A percentile compares a stretch with the other conserved stretches of the same genome.
These are phyloP conservation scores for Lampris incognitus DNA, from an alignment of 2,113 vertebrate species.

Conservation along the genomic window DNA sequence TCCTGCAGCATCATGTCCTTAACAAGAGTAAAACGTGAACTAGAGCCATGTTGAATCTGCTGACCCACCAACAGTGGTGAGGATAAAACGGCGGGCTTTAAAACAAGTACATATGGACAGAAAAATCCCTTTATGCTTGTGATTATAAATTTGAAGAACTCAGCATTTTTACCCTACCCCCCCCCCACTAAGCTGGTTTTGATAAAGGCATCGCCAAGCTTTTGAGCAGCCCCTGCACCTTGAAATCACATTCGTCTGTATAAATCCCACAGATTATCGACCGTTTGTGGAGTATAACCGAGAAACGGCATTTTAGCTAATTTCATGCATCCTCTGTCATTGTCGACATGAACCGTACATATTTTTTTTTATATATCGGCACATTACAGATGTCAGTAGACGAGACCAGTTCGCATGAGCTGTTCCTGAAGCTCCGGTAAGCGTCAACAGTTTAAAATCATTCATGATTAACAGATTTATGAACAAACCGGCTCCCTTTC, in stretches of 20 bases:
- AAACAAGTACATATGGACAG: constrained; percentile 7
- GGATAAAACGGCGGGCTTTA: constrained; percentile 14
- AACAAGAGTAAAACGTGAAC: constrained; percentile 7
- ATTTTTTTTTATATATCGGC: neutral
- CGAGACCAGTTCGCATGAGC: neutral
- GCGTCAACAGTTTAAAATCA: neutral
- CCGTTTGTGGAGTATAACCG: neutral
- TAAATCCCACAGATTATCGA: constrained; percentile 34
- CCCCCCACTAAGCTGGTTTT: constrained; percentile 39
- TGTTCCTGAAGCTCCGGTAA: neutral
- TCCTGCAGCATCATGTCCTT: constrained; percentile 32
- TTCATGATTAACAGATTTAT: neutral
- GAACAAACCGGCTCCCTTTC: constrained; percentile 2
- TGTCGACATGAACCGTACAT: neutral
- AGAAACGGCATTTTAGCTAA: neutral
- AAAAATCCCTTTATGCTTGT: constrained; percentile 12
- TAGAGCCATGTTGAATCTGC: neutral
- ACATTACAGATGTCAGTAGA: too few species aligned
- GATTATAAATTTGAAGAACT: neutral
- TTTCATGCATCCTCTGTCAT: neutral
- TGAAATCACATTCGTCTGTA: constrained; percentile 40
- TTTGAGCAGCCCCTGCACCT: constrained; percentile 23
- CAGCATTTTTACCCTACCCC: constrained; percentile 1
- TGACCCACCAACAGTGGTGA: constrained; percentile 25
- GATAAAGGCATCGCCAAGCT: constrained; percentile 47